phyloP scores from a whole-genome alignment of 2,113 vertebrate species.

The Ictalurus furcatus region DNA sequence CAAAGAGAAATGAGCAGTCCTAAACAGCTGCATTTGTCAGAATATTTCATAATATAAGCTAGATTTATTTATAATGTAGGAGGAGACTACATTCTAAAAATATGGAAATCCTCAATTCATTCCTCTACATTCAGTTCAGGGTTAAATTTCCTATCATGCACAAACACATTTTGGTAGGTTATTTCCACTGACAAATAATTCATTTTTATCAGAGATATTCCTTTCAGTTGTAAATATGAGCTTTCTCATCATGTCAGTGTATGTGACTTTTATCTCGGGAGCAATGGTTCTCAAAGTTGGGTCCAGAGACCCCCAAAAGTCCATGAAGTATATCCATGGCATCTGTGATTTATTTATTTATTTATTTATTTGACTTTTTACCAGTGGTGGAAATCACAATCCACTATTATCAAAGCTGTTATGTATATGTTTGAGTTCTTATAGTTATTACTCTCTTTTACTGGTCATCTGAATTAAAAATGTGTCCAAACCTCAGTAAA shows the following conservation, averaged over 20 bases:
- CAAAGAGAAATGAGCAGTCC: background rate
- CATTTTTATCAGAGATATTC: background rate
- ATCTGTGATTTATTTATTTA: background rate
- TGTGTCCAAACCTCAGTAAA: background rate
- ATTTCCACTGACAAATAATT: background rate
- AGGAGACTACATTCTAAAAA: background rate
- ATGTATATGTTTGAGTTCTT: background rate
- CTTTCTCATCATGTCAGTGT: background rate
- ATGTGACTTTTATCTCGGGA: background rate
- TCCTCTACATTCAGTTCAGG: background rate
- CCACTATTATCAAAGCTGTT: background rate
- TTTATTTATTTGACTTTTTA: background rate
- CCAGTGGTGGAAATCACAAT: background rate
- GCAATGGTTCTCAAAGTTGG: background rate
- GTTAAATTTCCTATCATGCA: background rate
- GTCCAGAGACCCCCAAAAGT: too few relatives aligned
- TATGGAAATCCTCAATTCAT: background rate
- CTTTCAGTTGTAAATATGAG: background rate
- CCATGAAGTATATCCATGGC: background rate
- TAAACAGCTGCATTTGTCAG: background rate
- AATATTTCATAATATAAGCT: background rate
- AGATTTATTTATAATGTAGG: background rate
- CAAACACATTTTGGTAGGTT: background rate
- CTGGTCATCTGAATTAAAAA: background rate
- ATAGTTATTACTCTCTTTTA: background rate